These are phyloP conservation scores for Calonectris borealis DNA, from an alignment of 2,113 vertebrate species.

Conservation along the genomic window DNA sequence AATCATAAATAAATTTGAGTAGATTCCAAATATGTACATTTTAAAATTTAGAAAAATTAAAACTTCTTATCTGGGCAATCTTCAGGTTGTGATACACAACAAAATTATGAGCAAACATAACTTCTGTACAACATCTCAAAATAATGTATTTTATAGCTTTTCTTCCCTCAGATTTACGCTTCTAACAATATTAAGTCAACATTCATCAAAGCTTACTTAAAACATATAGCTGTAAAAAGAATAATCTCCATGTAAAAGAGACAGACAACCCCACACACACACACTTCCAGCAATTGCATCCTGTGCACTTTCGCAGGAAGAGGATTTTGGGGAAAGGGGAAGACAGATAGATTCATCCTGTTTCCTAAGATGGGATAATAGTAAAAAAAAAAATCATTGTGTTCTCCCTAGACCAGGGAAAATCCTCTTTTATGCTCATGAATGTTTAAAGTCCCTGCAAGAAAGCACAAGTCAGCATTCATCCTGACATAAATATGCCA, in stretches of 20 bases:
- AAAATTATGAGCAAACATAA: background rate
- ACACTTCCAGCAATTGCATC: background rate
- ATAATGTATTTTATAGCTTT: background rate
- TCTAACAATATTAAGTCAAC: background rate
- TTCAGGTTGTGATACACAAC: background rate
- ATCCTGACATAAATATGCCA: background rate
- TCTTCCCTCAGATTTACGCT: background rate
- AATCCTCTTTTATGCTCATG: background rate
- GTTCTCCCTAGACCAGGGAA: background rate
- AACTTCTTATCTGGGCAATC: background rate
- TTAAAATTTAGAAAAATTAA: background rate
- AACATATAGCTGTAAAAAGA: background rate
- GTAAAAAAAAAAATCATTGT: background rate
- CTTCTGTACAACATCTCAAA: background rate
- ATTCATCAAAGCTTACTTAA: background rate
- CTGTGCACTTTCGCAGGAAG: background rate
- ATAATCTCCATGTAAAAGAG: background rate
- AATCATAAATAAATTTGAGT: background rate
- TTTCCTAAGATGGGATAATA: background rate
- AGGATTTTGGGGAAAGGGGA: background rate
- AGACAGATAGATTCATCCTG: background rate
- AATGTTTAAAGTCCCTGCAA: background rate
- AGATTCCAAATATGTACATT: background rate
- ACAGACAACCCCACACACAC: background rate
- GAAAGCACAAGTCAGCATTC: background rate